Evolutionary conservation across 2,888 invertebrate genomes (phyloP).

Genomic region (Callosobruchus maculatus): DNA sequence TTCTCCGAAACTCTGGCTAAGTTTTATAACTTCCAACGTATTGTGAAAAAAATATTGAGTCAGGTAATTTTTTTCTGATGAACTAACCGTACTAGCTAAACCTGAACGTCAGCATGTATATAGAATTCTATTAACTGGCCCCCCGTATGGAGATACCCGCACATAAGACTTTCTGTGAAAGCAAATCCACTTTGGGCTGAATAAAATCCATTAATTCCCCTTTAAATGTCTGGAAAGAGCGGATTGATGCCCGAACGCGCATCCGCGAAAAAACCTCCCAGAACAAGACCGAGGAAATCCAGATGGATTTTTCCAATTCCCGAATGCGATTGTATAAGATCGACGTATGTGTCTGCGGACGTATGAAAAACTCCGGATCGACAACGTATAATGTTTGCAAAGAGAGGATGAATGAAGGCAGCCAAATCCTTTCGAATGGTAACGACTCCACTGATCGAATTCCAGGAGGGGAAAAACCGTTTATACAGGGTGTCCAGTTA

Average conservation of each 20-base stretch:
- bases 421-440: background rate
- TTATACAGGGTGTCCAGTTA: too few relatives aligned
- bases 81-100: too few relatives aligned
- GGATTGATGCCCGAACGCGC: background rate
- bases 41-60: too few relatives aligned
- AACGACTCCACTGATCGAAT: too few relatives aligned
- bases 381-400: background rate
- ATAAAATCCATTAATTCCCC: background rate
- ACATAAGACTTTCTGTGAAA: background rate
- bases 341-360: background rate
- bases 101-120: too few relatives aligned
- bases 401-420: conserved; percentile 1
- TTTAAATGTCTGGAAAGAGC: background rate
- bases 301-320: conserved; percentile 20
- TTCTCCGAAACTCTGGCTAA: too few relatives aligned
- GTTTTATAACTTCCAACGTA: too few relatives aligned
- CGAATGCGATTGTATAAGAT: background rate
- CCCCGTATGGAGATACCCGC: background rate
- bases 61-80: too few relatives aligned
- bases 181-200: background rate
- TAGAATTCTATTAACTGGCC: background rate
- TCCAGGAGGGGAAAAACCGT: too few relatives aligned
- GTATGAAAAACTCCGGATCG: background rate
- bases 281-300: conserved; percentile 11
- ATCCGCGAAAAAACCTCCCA: background rate